Conservation (phyloP, 2,113 vertebrate species). For the Sinocyclocheilus anophthalmus region DNA sequence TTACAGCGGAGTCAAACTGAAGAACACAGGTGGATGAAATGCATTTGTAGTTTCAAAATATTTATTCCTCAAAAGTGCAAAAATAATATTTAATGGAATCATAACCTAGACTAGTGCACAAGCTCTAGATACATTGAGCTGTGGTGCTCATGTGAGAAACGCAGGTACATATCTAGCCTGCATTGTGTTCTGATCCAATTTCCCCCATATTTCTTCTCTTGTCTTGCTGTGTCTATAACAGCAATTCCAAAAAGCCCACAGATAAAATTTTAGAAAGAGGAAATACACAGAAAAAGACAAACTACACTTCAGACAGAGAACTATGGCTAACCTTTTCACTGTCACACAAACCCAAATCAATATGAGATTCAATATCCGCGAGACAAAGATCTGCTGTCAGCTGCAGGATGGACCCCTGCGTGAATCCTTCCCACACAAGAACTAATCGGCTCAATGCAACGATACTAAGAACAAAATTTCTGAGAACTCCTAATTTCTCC, state of each 20-base stretch:
- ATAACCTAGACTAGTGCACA: not conserved
- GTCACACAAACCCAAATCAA: slow-evolving; percentile 2
- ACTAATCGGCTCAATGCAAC: not conserved
- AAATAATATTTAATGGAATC: not conserved
- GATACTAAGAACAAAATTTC: not conserved
- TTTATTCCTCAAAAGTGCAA: not conserved
- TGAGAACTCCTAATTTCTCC: not conserved
- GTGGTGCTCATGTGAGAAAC: not conserved
- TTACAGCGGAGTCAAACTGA: not conserved
- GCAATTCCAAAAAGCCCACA: not conserved
- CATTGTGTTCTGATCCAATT: not conserved
- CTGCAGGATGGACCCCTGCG: not conserved
- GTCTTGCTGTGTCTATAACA: not conserved
- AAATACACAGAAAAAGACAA: not conserved
- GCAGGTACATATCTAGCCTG: not conserved
- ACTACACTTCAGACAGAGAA: not conserved
- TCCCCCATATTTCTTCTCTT: not conserved
- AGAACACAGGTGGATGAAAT: not conserved
- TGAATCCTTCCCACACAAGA: not conserved
- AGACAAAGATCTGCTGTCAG: not conserved
- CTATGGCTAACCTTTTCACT: not conserved
- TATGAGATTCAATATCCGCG: not conserved
- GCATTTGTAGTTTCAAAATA: not conserved
- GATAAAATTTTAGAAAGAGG: not conserved
- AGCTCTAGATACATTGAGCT: not conserved